Percentiles rank a stretch among this genome's conserved stretches.
Conservation (phyloP, 92 coral and sea anemone species). For the Epizoanthus illoricatus region DNA sequence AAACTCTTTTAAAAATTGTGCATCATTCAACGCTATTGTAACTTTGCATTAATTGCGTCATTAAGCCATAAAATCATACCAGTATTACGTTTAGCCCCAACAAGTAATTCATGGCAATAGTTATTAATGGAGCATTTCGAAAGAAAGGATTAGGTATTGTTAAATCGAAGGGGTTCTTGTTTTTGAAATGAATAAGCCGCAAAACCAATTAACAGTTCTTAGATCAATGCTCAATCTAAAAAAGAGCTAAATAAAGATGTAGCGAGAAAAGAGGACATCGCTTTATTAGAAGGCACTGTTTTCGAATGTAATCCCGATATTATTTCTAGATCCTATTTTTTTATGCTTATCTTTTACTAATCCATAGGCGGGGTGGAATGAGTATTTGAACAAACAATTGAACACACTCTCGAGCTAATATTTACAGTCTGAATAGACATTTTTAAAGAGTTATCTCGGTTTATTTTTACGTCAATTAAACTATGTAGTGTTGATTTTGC, state of each 20-base stretch:
- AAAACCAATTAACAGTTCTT: slow-evolving; percentile 1
- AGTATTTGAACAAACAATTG: not conserved
- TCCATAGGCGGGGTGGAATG: not conserved
- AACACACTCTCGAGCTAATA: not conserved
- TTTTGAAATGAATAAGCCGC: slow-evolving; percentile 31
- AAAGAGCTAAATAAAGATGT: not conserved
- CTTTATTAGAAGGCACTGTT: not conserved
- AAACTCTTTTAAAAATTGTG: not conserved
- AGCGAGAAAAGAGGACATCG: not conserved
- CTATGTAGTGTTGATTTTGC: not conserved
- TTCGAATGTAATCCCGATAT: not conserved
- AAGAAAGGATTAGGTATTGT: slow-evolving; percentile 20
- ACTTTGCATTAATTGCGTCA: slow-evolving; percentile 11
- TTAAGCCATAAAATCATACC: not conserved
- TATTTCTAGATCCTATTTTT: not conserved
- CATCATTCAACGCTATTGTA: not conserved
- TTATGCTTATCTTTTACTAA: not conserved
- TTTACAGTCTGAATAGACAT: not conserved
- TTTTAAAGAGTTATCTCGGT: not conserved
- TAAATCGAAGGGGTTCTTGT: not conserved
- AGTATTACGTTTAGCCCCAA: not conserved
- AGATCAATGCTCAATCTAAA: not conserved
- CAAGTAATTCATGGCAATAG: not conserved
- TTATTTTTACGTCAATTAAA: slow-evolving; percentile 2
- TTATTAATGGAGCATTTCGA: slow-evolving; percentile 4